Evolutionary conservation across 2,888 invertebrate genomes (phyloP), one percentile per base, ranked within the genome.

Genomic region (Yponomeuta malinellus): DNA sequence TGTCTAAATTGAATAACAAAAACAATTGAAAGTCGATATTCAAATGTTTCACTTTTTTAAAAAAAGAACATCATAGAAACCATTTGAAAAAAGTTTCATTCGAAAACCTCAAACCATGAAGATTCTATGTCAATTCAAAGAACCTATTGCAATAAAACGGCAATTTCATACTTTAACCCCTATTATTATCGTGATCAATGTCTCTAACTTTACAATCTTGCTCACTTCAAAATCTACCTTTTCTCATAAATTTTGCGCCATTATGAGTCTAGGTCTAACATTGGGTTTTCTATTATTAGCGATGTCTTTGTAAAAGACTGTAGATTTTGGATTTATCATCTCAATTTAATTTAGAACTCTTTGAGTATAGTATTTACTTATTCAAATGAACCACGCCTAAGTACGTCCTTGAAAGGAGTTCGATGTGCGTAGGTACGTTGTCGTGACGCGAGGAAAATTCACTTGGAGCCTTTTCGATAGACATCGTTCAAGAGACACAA

Each of bases 381-480:
- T 76, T 78, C 73, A 76, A 76, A 76, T 75, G 75, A 75, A 74
- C 73, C 73, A 72, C 74, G 74, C 74, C 75, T 75, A 76, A 74
- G 74, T 74, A 74, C 72, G 74, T 76, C 76, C 73, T 76, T 74
- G 75, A 73, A 75, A 77, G 76, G 75, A 76, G 71, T 70, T 77
- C 73, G 72, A 74, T 76, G 78, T 79, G 75, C 76, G 76, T 82
- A 81, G 77, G 78, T 77, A 81, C 77, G 78, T 77, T 73, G 72
- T 74, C 78, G 76, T 76, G 83, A 84, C 77, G 83, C 78, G 74
- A 74, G 75, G 78, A 79, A 81, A 83, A 83, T 79, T 82, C 79
- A 80, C 81, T 84, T 78, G 75, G 75, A 79, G 78, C 76, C 77
- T 79, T 77, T 77, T 77, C 81, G 79, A 82, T 83, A 83, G 82